Base-by-base conservation (phyloP, 2,797 vertebrate species). In the Anguilla anguilla region DNA sequence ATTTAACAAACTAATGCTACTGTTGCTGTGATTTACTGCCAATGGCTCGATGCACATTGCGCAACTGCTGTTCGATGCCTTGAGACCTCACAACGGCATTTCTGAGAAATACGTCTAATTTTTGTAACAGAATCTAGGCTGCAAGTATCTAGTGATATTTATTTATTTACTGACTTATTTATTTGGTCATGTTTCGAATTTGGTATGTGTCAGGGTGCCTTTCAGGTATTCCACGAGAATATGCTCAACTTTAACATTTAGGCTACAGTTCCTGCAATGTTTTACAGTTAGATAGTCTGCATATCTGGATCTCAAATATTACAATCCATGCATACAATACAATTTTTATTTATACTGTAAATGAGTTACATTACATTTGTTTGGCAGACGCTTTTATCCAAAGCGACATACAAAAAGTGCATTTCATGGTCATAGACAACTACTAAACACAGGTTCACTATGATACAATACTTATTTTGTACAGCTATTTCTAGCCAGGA, bases 241-340 rank as follows among this genome's bases (percentile, higher is more conserved):
- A 64, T 61, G 19, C 4, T 64, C 25, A 64, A 64, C 61, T 7
- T 64, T n/a, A 64, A 25, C 7, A 25, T 11, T 22, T 61, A n/a
- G n/a, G n/a, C n/a, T n/a, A 11, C 57, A 61, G 11, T 67, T 67
- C 22, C 64, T 22, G 5, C 6, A 67, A 67, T 67, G n/a, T 67
- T 67, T 67, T 67, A 22, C 61, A 6, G 64, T 67, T 67, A 67
- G 25, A 67, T 28, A 28, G n/a, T 7, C 9, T 17, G 59, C 59
- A 85, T 61, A 67, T 46, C 39, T 15, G 28, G 57, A 69, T 69
- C 61, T 85, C 39, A 85, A 69, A 69, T 46, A 39, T 69, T 64
- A n/a, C 61, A 67, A 67, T 2, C 15, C 1, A 57, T 57, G 2
- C 15, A 15, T 57, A 19, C 15, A 57, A 15, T 57, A 17, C 15